Percentiles rank a stretch among this genome's conserved stretches.
phyloP scores from a whole-genome alignment of 2,113 vertebrate species.

The Sapajus apella region DNA sequence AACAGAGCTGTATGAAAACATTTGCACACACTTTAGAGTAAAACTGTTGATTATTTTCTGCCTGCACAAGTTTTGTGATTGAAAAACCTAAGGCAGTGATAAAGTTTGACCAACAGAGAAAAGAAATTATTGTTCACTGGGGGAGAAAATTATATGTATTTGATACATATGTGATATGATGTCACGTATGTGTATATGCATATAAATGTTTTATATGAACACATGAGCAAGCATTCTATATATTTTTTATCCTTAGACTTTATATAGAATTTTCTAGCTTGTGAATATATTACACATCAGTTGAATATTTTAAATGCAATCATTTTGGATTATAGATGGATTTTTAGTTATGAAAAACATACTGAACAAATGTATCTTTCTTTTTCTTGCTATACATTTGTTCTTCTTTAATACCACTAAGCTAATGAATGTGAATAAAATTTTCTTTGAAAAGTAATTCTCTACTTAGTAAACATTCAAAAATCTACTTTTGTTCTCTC shows the following conservation, averaged over 20 bases:
- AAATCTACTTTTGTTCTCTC: neutral
- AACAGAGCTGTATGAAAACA: conserved; percentile 72
- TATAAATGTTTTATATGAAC: neutral
- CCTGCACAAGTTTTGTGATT: conserved; percentile 53
- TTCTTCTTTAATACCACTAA: conserved; percentile 57
- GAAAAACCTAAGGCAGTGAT: conserved; percentile 22
- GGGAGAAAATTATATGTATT: neutral
- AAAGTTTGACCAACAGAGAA: neutral
- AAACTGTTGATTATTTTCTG: conserved; percentile 70
- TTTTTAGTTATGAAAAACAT: conserved; percentile 32
- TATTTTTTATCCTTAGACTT: neutral
- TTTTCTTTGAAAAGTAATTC: conserved; percentile 75
- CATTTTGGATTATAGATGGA: conserved; percentile 5
- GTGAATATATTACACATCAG: neutral
- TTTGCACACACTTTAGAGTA: conserved; percentile 56
- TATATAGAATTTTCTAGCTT: neutral
- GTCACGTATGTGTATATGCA: neutral
- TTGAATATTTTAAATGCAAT: neutral
- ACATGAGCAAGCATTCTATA: neutral
- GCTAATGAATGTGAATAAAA: conserved; percentile 61
- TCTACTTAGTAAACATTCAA: conserved; percentile 73
- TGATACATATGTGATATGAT: neutral
- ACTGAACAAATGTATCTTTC: neutral
- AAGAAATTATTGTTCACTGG: conserved; percentile 2
- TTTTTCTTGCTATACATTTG: neutral